phyloP scores from a whole-genome alignment of 2,888 invertebrate species.

The Alloscopus bannaensis region DNA sequence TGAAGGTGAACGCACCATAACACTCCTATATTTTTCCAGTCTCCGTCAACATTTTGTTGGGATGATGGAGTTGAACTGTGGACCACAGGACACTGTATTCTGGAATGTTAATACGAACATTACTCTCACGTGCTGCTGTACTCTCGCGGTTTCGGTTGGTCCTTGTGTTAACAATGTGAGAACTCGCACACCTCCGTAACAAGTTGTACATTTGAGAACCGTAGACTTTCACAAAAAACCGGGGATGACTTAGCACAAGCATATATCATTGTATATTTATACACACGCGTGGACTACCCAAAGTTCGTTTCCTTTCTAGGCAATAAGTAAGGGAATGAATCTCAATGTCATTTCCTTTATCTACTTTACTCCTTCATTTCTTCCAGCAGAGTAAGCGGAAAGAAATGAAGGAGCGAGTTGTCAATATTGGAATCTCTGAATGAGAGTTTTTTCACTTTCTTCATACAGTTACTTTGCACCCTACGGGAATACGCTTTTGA shows the following conservation, averaged over 20 bases:
- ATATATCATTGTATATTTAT: no score
- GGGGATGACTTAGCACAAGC: no score
- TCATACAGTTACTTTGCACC: not conserved
- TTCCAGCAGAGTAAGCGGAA: conserved; percentile 8
- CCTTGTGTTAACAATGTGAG: conserved; percentile 11
- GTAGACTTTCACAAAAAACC: no score
- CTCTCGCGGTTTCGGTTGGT: no score
- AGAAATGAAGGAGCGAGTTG: not conserved
- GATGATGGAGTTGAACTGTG: conserved; percentile 6
- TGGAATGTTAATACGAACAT: conserved; percentile 35
- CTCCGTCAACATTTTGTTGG: not conserved
- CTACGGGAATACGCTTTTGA: conserved; percentile 1
- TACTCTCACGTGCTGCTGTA: no score
- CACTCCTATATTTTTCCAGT: not conserved
- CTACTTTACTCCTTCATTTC: conserved; percentile 12
- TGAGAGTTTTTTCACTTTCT: conserved; percentile 5
- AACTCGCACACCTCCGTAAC: no score
- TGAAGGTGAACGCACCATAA: no score
- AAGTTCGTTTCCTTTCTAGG: conserved; percentile 1
- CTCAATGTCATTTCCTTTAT: conserved; percentile 20
- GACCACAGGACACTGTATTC: conserved; percentile 12
- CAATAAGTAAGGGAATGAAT: conserved; percentile 6
- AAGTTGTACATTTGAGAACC: no score
- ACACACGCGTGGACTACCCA: no score
- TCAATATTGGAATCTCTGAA: conserved; percentile 8